Percentiles rank a stretch among this genome's conserved stretches.
Evolutionary conservation across 2,888 invertebrate species (phyloP).

Genomic region (Herminia tarsipennalis): DNA sequence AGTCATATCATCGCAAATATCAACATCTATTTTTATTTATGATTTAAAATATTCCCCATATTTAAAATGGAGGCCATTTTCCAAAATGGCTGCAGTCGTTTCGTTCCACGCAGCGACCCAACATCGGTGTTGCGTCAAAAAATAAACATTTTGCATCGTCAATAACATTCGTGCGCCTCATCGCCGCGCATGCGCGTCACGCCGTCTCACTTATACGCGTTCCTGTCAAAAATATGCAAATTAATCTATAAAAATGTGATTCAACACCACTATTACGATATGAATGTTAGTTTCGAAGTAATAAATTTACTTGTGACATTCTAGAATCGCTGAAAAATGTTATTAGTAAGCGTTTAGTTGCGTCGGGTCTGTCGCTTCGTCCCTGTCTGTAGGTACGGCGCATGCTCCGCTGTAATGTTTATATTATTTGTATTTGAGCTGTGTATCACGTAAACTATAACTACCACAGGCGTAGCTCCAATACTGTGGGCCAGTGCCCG

Average conservation of each 20-base stretch:
- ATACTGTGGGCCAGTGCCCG: constrained; percentile 82
- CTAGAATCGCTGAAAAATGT: constrained; percentile 35
- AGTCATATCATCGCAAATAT: constrained; percentile 20
- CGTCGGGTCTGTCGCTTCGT: constrained; percentile 53
- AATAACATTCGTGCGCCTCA: constrained; percentile 71
- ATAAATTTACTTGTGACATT: constrained; percentile 43
- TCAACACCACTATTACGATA: constrained; percentile 63
- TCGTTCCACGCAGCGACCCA: constrained; percentile 41
- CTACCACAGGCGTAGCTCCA: constrained; percentile 85
- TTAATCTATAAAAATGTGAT: constrained; percentile 79
- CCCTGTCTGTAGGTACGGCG: constrained; percentile 74
- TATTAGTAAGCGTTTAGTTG: constrained; percentile 41
- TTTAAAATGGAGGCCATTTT: constrained; percentile 30
- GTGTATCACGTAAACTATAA: constrained; percentile 87
- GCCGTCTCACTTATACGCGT: constrained; percentile 46
- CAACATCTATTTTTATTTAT: constrained; percentile 12
- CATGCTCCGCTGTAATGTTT: constrained; percentile 85
- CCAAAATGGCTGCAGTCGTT: constrained; percentile 44
- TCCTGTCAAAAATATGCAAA: constrained; percentile 84
- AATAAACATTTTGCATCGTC: constrained; percentile 84
- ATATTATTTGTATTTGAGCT: constrained; percentile 87
- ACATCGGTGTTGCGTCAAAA: constrained; percentile 67
- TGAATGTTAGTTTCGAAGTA: constrained; percentile 55
- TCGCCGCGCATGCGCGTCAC: constrained; percentile 70
- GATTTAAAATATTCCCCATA: constrained; percentile 1